These are phyloP conservation scores for Muraenolepis orangiensis DNA, from an alignment of 2,797 vertebrate species.

Conservation along the genomic window DNA sequence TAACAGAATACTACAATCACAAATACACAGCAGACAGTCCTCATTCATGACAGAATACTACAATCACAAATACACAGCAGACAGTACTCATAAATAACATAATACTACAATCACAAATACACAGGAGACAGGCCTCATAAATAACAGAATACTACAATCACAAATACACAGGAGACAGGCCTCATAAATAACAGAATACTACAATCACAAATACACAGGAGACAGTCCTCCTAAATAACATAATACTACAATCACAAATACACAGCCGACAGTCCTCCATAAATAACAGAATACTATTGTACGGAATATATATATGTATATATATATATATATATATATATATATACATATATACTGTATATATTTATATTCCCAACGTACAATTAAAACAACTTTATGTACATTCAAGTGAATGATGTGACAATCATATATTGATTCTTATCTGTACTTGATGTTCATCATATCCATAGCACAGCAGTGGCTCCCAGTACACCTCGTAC, in stretches of 20 bases:
- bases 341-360: background rate
- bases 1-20: background rate
- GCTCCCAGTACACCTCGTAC: background rate
- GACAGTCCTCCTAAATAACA: too few relatives aligned
- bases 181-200: too few relatives aligned
- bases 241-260: background rate
- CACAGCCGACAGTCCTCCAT: background rate
- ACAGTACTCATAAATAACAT: too few relatives aligned
- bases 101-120: background rate
- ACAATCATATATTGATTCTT: background rate
- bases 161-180: too few relatives aligned
- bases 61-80: too few relatives aligned
- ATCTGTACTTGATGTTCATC: background rate
- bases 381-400: background rate
- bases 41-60: too few relatives aligned
- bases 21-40: too few relatives aligned
- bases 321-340: too few relatives aligned
- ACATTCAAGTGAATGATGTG: background rate
- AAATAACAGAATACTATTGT: background rate
- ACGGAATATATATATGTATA: too few relatives aligned
- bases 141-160: too few relatives aligned
- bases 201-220: too few relatives aligned
- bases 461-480: background rate
- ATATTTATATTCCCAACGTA: background rate
- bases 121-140: background rate